A percentile compares a stretch with the other conserved stretches of the same genome.
Conservation (phyloP, 2,888 invertebrate species). For the Cheilosia vernalis region DNA sequence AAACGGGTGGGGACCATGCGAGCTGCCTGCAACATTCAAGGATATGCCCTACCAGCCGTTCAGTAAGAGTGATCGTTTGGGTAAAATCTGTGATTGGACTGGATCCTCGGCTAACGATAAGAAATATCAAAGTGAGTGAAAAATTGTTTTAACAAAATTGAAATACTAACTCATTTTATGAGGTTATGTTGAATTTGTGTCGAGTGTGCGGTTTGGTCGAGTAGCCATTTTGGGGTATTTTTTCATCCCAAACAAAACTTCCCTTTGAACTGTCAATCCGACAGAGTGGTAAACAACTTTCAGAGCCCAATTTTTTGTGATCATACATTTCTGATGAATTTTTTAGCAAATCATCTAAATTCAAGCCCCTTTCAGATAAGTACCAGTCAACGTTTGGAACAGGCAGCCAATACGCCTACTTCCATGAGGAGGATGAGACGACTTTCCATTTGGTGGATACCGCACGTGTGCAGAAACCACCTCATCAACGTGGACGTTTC, state of each 20-base stretch:
- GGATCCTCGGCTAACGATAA: slow-evolving; percentile 96
- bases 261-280: slow-evolving; percentile 7
- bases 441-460: slow-evolving; percentile 99
- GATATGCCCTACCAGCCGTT: slow-evolving; percentile 97
- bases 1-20: slow-evolving; percentile 97
- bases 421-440: slow-evolving; percentile 99
- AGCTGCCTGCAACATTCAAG: slow-evolving; percentile 94
- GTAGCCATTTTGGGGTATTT: slow-evolving; percentile 66
- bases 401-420: slow-evolving; percentile 98
- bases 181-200: slow-evolving; percentile 61
- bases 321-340: neutral
- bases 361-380: slow-evolving; percentile 86
- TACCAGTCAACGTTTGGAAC: slow-evolving; percentile 96
- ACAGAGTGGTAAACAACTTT: slow-evolving; percentile 46
- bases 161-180: slow-evolving; percentile 7
- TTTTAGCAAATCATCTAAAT: neutral
- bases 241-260: slow-evolving; percentile 39
- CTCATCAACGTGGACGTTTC: slow-evolving; percentile 96
- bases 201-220: slow-evolving; percentile 39
- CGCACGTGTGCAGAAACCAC: slow-evolving; percentile 93
- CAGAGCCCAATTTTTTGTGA: no score
- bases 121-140: slow-evolving; percentile 92
- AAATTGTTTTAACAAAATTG: slow-evolving; percentile 5
- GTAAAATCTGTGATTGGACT: slow-evolving; percentile 99
- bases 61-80: slow-evolving; percentile 98